Evolutionary conservation across 1,140 invertebrate genomes (phyloP), one percentile per base, ranked within the genome.

Genomic region (Eubasilissa regina): DNA sequence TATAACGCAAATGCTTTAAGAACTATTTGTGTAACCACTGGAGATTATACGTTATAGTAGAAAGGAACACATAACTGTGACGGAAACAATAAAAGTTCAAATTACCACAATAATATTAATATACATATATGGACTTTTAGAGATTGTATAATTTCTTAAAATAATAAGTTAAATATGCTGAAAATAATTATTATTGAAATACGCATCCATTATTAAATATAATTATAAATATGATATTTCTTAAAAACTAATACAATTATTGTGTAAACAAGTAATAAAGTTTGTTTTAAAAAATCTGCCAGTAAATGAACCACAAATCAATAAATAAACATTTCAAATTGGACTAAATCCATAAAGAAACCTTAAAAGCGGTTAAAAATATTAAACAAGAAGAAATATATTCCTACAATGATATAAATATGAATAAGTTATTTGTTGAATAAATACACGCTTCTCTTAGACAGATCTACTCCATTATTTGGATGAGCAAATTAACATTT

Each of bases 241-340:
- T 58, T 58, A 58, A 58, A 56, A 21, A 58, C 55, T 58, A 58
- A 58, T 58, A 58, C 55, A 58, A 58, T 21, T 58, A 1, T 58
- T 19, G 55, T 19, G 55, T 19, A 58, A 58, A 58, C 17, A 10
- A 58, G 17, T 19, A 58, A 19, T 19, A 58, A 58, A 21, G 12
- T 15, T 11, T 58, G 17, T 19, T 21, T 58, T 58, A 58, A 19
- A 58, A 58, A 58, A 58, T 58, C 17, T 58, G 55, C 55, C 11
- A 53, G 13, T 53, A 58, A 21, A 19, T 19, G 21, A 15, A 19
- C 4, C 53, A 15, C 7, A 58, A 56, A 58, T 58, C n/a, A 58
- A 58, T 58, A 58, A 58, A 58, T 58, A 58, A 58, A 58, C 55
- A 58, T 58, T 58, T 58, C 0, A 58, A 58, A 58, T 58, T 58